Conservation (phyloP, 2,113 vertebrate genomes). For the Origma solitaria region DNA sequence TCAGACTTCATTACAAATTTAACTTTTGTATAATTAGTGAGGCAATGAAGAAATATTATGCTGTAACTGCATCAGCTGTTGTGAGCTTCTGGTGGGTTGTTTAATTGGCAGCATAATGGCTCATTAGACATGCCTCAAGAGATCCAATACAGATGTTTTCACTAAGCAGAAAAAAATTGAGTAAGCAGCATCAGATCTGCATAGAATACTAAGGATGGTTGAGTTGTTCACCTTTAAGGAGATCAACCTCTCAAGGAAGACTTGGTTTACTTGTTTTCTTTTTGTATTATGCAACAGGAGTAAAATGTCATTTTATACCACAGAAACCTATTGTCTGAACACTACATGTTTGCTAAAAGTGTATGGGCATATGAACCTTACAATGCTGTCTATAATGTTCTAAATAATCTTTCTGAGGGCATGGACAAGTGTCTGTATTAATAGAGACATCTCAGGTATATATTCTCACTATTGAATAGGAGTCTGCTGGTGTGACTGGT, state of each 20-base stretch:
- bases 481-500: not conserved
- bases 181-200: slow-evolving; percentile 32
- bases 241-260: not conserved
- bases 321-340: not conserved
- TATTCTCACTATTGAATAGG: not conserved
- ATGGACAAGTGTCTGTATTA: not conserved
- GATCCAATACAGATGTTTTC: slow-evolving; percentile 39
- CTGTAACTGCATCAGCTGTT: slow-evolving; percentile 37
- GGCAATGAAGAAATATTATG: slow-evolving; percentile 47
- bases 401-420: not conserved
- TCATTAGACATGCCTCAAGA: slow-evolving; percentile 66
- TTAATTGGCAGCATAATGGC: slow-evolving; percentile 70
- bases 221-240: not conserved
- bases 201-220: slow-evolving; percentile 24
- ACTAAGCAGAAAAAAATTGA: slow-evolving; percentile 47
- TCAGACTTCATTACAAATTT: slow-evolving; percentile 59
- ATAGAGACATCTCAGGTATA: accelerated
- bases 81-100: slow-evolving; percentile 48
- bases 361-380: not conserved
- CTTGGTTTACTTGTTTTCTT: not conserved
- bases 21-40: slow-evolving; percentile 66
- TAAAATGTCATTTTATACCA: not conserved
- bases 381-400: too few relatives aligned
- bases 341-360: not conserved
- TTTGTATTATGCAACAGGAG: not conserved